Percentiles rank a stretch among this genome's conserved stretches.
Evolutionary conservation across 64 coral and sea anemone genomes (phyloP).

Genomic region (Pachyseris speciosa): DNA sequence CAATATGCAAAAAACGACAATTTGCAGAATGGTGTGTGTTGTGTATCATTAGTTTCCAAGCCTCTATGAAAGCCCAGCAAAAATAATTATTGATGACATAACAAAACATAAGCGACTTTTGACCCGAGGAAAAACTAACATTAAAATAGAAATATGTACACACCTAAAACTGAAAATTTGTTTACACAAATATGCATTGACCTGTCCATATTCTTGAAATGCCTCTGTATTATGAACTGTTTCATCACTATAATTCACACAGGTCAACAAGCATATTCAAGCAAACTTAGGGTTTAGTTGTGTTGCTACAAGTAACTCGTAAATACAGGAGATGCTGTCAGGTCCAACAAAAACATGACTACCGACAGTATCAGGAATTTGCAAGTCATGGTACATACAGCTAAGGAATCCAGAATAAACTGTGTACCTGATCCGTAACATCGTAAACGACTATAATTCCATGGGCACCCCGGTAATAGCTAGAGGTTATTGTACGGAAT

Average conservation of each 20-base stretch:
- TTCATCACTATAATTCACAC: not conserved
- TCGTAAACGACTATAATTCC: slow-evolving; percentile 97
- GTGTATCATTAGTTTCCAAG: no score
- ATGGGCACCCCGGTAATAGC: slow-evolving; percentile 92
- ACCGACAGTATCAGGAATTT: slow-evolving; percentile 12
- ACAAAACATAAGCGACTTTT: no score
- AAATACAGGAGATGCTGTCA: not conserved
- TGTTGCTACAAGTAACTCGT: not conserved
- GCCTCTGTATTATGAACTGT: not conserved
- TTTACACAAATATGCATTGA: slow-evolving; percentile 24
- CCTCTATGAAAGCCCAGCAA: no score
- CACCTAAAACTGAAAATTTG: not conserved
- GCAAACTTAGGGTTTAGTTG: not conserved
- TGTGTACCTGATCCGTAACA: slow-evolving; percentile 95
- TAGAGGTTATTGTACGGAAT: slow-evolving; percentile 96
- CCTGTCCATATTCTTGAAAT: not conserved
- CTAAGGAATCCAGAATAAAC: not conserved
- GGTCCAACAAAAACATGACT: not conserved
- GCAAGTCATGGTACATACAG: not conserved
- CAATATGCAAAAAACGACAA: no score
- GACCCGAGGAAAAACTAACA: no score
- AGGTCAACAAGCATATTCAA: not conserved
- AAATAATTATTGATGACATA: no score
- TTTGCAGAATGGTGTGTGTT: no score
- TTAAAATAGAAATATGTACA: no score